These are phyloP conservation scores for Eupeodes corollae DNA, from an alignment of 1,140 invertebrate genomes.

Conservation along the genomic window DNA sequence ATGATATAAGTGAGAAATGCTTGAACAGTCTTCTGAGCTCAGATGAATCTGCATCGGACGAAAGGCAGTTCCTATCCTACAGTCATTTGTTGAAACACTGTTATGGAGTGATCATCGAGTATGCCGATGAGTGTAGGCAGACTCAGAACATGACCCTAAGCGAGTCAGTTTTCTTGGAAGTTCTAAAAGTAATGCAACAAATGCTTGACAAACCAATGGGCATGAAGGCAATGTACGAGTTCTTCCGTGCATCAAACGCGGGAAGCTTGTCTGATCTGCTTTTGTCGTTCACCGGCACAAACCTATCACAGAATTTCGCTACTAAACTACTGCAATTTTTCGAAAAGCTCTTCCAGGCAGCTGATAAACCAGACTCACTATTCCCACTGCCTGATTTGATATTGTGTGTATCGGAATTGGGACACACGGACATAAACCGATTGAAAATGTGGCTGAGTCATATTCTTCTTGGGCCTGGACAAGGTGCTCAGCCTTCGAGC, in stretches of 20 bases:
- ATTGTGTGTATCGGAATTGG: constrained; percentile 52
- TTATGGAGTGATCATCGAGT: constrained; percentile 56
- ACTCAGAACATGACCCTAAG: constrained; percentile 13
- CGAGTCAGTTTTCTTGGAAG: constrained; percentile 28
- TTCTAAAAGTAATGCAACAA: constrained; percentile 64
- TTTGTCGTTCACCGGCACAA: constrained; percentile 56
- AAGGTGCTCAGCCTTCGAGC: constrained; percentile 28
- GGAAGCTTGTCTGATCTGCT: constrained; percentile 59
- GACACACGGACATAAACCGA: constrained; percentile 49
- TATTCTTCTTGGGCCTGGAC: constrained; percentile 48
- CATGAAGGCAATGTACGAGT: constrained; percentile 65
- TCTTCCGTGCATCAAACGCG: constrained; percentile 54
- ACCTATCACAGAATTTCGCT: constrained; percentile 58
- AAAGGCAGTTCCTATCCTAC: constrained; percentile 51
- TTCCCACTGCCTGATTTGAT: constrained; percentile 58
- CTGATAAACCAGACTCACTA: constrained; percentile 44
- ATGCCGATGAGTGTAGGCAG: constrained; percentile 31
- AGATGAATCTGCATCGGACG: constrained; percentile 49
- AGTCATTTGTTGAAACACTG: constrained; percentile 52
- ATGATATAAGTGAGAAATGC: constrained; percentile 49
- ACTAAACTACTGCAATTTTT: constrained; percentile 70
- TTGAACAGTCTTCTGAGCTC: constrained; percentile 54
- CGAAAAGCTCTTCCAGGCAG: constrained; percentile 63
- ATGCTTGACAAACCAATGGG: constrained; percentile 69
- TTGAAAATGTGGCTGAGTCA: constrained; percentile 60